Conservation (phyloP, 1,140 invertebrate species). For the Trichoplusia ni region DNA sequence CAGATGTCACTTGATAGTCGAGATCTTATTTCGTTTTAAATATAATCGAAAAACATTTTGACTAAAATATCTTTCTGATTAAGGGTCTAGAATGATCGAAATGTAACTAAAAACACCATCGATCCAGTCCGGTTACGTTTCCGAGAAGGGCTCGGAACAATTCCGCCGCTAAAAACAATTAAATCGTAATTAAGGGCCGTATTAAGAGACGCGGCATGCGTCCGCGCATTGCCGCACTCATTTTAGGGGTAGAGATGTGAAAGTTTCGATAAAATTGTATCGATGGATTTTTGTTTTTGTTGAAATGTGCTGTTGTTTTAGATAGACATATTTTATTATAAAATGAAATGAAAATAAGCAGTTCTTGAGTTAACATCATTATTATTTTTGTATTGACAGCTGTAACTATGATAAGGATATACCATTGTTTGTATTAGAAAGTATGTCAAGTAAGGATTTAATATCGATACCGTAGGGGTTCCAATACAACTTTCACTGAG, state of each 20-base stretch:
- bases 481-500: background rate
- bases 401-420: too few species aligned
- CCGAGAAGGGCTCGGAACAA: conserved; percentile 61
- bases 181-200: conserved; percentile 77
- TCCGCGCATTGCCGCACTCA: conserved; percentile 56
- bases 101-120: conserved; percentile 53
- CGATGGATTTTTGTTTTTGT: conserved; percentile 18
- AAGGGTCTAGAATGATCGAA: conserved; percentile 56
- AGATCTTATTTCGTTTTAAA: background rate
- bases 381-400: too few species aligned
- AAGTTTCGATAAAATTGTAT: conserved; percentile 15
- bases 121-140: conserved; percentile 48
- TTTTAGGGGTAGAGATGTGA: conserved; percentile 57
- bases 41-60: background rate
- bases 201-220: conserved; percentile 72
- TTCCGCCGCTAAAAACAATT: conserved; percentile 75
- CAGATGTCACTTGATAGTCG: background rate
- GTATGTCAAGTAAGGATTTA: background rate
- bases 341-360: too few species aligned
- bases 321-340: too few species aligned
- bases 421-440: too few species aligned
- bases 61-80: conserved; percentile 16
- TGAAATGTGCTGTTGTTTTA: too few species aligned
- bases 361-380: too few species aligned
- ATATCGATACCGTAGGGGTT: background rate